Evolutionary conservation across 2,113 vertebrate species (phyloP).

Genomic region (Drymodes brunneopygia): DNA sequence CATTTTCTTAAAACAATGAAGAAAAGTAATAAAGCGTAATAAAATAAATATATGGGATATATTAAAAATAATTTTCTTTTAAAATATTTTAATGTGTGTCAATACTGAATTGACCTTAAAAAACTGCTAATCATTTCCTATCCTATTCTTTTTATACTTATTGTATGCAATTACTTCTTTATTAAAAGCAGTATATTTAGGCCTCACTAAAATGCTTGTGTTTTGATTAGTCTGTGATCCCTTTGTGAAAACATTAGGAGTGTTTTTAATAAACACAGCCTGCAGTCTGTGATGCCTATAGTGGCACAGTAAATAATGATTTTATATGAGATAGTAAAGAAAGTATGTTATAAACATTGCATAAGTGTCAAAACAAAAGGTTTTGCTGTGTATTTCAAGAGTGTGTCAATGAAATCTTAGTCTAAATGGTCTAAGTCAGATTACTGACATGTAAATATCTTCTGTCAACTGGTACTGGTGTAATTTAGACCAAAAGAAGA

Average conservation of each 20-base stretch:
- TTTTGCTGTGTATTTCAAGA: not conserved
- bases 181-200: not conserved
- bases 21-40: not conserved
- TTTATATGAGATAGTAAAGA: not conserved
- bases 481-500: not conserved
- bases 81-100: constrained; percentile 21
- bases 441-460: not conserved
- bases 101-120: constrained; percentile 34
- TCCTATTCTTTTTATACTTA: not conserved
- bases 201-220: not conserved
- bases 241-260: constrained; percentile 12
- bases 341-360: not conserved
- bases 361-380: not conserved
- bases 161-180: not conserved
- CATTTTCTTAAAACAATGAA: constrained; percentile 43
- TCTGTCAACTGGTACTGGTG: not conserved
- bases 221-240: constrained; percentile 3
- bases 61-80: constrained; percentile 30
- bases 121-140: not conserved
- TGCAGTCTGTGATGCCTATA: not conserved
- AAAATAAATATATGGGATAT: constrained; percentile 4
- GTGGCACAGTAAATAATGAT: not conserved
- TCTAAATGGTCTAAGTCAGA: not conserved
- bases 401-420: not conserved
- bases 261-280: not conserved